Conservation (phyloP, 2,888 invertebrate species). For the Kuschelorhynchus macadamiae region DNA sequence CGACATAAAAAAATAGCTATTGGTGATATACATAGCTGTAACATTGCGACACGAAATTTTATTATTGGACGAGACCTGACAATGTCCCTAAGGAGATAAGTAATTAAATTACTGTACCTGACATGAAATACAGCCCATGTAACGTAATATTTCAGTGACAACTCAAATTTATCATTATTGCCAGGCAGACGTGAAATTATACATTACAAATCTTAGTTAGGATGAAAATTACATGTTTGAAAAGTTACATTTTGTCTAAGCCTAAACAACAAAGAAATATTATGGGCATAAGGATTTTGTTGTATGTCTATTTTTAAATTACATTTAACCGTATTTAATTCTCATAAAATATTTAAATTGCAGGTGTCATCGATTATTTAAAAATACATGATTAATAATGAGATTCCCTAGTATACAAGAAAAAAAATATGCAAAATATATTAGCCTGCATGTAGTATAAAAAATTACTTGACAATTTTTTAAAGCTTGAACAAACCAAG, state of each 20-base stretch:
- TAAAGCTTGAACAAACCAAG: too few species aligned
- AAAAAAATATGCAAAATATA: too few species aligned
- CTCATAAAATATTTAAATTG: too few species aligned
- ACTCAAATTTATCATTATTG: slow-evolving; percentile 40
- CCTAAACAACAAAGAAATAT: slow-evolving; percentile 22
- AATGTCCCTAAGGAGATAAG: slow-evolving; percentile 37
- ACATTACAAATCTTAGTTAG: slow-evolving; percentile 34
- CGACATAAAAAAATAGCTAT: slow-evolving; percentile 10
- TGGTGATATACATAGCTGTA: slow-evolving; percentile 21
- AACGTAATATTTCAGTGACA: slow-evolving; percentile 41
- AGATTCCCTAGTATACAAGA: too few species aligned
- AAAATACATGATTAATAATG: too few species aligned
- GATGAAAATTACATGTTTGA: slow-evolving; percentile 29
- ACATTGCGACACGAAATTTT: slow-evolving; percentile 21
- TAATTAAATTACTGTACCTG: slow-evolving; percentile 46
- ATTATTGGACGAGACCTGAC: slow-evolving; percentile 23
- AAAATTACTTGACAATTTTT: too few species aligned
- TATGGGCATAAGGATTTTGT: slow-evolving; percentile 17
- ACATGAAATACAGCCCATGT: slow-evolving; percentile 38
- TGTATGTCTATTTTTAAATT: background rate
- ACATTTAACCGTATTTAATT: too few species aligned
- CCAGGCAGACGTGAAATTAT: slow-evolving; percentile 31
- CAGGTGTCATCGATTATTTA: too few species aligned
- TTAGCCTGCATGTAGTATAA: too few species aligned
- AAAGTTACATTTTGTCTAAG: slow-evolving; percentile 28